Conservation (phyloP, 1,140 invertebrate species). For the Drosophila athabasca region DNA sequence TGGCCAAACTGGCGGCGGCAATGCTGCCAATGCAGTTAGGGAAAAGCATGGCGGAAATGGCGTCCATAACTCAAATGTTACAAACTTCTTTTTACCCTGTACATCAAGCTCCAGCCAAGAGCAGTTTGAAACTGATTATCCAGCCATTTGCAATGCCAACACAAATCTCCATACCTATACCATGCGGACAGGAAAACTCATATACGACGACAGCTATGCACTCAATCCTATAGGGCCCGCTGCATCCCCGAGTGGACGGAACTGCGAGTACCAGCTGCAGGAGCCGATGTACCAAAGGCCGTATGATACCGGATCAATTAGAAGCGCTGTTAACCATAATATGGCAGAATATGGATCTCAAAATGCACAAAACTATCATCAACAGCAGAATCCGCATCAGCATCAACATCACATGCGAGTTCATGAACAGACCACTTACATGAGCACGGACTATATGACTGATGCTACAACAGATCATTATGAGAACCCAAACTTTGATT, state of each 20-base stretch:
- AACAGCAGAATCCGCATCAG: background rate
- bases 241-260: slow-evolving; percentile 15
- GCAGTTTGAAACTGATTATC: slow-evolving; percentile 91
- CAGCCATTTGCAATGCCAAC: slow-evolving; percentile 93
- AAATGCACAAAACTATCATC: slow-evolving; percentile 34
- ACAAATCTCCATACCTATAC: slow-evolving; percentile 93
- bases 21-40: slow-evolving; percentile 48
- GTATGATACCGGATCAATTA: slow-evolving; percentile 77
- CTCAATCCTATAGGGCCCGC: slow-evolving; percentile 59
- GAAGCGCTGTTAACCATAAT: slow-evolving; percentile 63
- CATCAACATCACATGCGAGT: slow-evolving; percentile 40
- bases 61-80: slow-evolving; percentile 85
- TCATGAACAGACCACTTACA: slow-evolving; percentile 42
- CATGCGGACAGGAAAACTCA: slow-evolving; percentile 89
- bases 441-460: slow-evolving; percentile 62
- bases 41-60: slow-evolving; percentile 85
- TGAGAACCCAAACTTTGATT: slow-evolving; percentile 83
- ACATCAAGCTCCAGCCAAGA: slow-evolving; percentile 90
- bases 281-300: slow-evolving; percentile 77
- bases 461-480: slow-evolving; percentile 78
- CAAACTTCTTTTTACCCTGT: slow-evolving; percentile 90
- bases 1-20: slow-evolving; percentile 11
- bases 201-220: slow-evolving; percentile 87
- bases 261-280: slow-evolving; percentile 65
- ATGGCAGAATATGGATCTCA: slow-evolving; percentile 50